These are phyloP conservation scores for Acanthurus leucopareius DNA, from an alignment of 2,797 vertebrate species.

Conservation along the genomic window DNA sequence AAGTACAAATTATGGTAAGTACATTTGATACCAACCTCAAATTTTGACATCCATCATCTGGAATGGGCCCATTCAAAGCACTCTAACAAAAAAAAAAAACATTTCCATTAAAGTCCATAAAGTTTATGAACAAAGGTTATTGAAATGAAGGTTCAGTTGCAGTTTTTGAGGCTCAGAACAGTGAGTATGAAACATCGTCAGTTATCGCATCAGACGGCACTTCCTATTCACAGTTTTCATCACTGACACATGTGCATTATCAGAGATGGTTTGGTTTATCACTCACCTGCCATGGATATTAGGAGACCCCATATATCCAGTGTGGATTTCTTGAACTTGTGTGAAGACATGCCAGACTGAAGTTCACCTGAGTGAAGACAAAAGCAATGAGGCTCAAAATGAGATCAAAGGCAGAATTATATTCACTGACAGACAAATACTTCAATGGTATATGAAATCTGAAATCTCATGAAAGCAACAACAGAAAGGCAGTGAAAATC, in stretches of 20 bases:
- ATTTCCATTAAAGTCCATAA: accelerated
- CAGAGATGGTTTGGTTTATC: accelerated
- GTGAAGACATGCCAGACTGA: accelerated
- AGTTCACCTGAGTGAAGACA: background rate
- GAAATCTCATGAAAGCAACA: no score
- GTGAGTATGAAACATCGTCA: conserved; percentile 81
- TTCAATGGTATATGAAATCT: no score
- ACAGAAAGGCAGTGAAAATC: no score
- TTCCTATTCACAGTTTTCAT: conserved; percentile 87
- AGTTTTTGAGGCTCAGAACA: conserved; percentile 69
- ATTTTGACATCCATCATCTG: background rate
- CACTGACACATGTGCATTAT: conserved; percentile 44
- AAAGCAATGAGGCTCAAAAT: background rate
- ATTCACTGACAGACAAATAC: no score
- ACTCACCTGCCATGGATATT: conserved; percentile 27
- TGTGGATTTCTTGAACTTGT: accelerated
- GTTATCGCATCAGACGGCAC: conserved; percentile 89
- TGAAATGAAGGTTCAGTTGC: accelerated
- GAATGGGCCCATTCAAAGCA: accelerated
- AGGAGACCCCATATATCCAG: background rate
- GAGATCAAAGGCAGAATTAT: no score
- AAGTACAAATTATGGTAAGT: background rate
- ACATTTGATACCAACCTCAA: conserved; percentile 20
- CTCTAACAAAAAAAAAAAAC: background rate
- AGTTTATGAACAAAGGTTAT: background rate